These are phyloP conservation scores for Eupeodes latifasciatus DNA, from an alignment of 2,888 invertebrate species.

Conservation along the genomic window DNA sequence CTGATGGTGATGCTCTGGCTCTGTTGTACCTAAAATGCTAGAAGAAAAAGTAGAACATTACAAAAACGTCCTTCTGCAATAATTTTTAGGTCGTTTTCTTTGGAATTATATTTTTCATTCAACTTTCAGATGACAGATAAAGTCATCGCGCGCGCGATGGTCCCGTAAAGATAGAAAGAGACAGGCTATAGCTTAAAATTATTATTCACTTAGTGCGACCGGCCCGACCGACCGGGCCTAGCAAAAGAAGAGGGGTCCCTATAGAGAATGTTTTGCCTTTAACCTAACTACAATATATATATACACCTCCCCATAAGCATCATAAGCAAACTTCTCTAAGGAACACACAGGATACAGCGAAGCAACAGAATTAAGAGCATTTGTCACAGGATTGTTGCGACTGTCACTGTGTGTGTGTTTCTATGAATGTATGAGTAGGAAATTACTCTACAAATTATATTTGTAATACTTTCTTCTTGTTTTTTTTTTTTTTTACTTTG, in stretches of 20 bases:
- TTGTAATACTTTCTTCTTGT: conserved; percentile 9
- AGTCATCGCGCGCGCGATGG: conserved; percentile 60
- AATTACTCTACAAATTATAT: conserved; percentile 68
- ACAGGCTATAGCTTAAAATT: conserved; percentile 65
- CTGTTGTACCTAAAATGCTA: neutral
- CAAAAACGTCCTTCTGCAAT: conserved; percentile 69
- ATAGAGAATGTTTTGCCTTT: neutral
- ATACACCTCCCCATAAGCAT: too few species aligned
- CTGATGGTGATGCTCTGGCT: too few species aligned
- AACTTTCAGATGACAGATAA: conserved; percentile 69
- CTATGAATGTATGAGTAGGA: conserved; percentile 22
- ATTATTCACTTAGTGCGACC: conserved; percentile 73
- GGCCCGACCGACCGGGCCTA: conserved; percentile 5
- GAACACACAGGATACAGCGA: too few species aligned
- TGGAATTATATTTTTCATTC: conserved; percentile 15
- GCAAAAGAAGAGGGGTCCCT: conserved; percentile 2
- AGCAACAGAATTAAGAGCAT: conserved; percentile 51
- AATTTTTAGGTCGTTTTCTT: conserved; percentile 61
- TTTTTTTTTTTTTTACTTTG: neutral
- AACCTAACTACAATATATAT: neutral
- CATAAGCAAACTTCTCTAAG: neutral
- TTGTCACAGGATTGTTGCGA: conserved; percentile 58
- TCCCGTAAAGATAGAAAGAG: neutral
- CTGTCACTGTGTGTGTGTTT: neutral
- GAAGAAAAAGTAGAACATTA: conserved; percentile 58